A percentile compares a stretch with the other conserved stretches of the same genome.
These are phyloP conservation scores for Euzetes globulus DNA, from an alignment of 2,888 invertebrate species.

Conservation along the genomic window DNA sequence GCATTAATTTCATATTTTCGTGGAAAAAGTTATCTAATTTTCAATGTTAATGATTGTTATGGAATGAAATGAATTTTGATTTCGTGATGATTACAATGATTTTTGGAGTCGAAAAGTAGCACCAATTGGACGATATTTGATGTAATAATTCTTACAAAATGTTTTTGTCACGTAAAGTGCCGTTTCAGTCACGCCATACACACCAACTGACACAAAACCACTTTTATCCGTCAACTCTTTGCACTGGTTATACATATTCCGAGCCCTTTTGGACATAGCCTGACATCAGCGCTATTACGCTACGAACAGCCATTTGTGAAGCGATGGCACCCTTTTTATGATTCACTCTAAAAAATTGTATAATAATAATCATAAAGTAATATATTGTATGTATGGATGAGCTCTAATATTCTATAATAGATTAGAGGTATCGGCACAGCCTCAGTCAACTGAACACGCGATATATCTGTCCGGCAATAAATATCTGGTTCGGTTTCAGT, in stretches of 20 bases:
- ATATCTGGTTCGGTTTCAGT: not conserved
- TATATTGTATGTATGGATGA: not conserved
- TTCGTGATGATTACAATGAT: conserved; percentile 19
- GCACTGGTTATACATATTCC: not conserved
- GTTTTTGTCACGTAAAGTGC: conserved; percentile 24
- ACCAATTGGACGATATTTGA: conserved; percentile 22
- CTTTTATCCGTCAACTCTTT: conserved; percentile 12
- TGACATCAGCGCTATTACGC: too few relatives aligned
- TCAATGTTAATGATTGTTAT: conserved; percentile 22
- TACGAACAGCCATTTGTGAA: too few relatives aligned
- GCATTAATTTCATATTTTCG: too few relatives aligned
- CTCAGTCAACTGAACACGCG: not conserved
- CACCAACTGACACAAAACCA: not conserved
- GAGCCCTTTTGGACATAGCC: not conserved
- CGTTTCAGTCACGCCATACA: not conserved
- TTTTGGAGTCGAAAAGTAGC: not conserved
- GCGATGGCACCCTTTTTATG: conserved; percentile 3
- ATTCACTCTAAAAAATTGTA: conserved; percentile 14
- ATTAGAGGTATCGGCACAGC: not conserved
- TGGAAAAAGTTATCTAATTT: too few relatives aligned
- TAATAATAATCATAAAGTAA: not conserved
- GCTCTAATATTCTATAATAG: not conserved
- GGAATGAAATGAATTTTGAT: conserved; percentile 7
- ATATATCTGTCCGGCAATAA: conserved; percentile 2
- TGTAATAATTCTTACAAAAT: conserved; percentile 27